Evolutionary conservation across 92 coral and sea anemone genomes (phyloP), one percentile per base, ranked within the genome.

Genomic region (Zoanthus solanderi): DNA sequence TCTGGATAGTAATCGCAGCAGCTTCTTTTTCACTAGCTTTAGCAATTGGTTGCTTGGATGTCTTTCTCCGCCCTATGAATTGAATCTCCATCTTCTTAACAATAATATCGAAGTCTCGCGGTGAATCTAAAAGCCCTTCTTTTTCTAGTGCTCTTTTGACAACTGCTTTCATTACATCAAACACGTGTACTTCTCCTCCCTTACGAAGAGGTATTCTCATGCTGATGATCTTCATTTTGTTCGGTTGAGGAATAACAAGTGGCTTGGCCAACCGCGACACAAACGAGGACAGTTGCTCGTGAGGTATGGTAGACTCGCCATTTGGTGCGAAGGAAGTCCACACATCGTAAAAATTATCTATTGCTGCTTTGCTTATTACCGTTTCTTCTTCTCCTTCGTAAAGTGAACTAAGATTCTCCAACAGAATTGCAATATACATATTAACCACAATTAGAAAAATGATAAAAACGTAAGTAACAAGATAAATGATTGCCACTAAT

Each of bases 361-460:
- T 92, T 52, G 93, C 92, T 50, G 93, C 97, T 69, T 95, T 94
- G n/a, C 93, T 90, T 44, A 97, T 93, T 10, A 93, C 94, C 67
- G 95, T 37, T 37, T 37, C 90, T 56, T 97, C 98, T 54, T 94
- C 98, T 76, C 80, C 93, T 75, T 95, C 96, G 83, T 95, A 96
- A 7, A 96, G 91, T 9, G 97, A 87, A 65, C 92, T 92, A 32
- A 97, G 96, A 81, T 97, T 97, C 81, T 97, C 98, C 76, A 97
- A 83, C 34, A 97, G 90, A 9, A 97, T 92, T 7, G 99, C 99
- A 78, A 97, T 97, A 87, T 97, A 93, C 98, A 97, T 97, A 87
- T 97, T 97, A 15, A 97, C 96, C 54, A 97, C 92, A 7, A 93
- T 94, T 68, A 97, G 84, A 78, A 93, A 95, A 42, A 96, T 96